These are phyloP conservation scores for Phalacrocorax carbo DNA, from an alignment of 2,113 vertebrate species.

Conservation along the genomic window DNA sequence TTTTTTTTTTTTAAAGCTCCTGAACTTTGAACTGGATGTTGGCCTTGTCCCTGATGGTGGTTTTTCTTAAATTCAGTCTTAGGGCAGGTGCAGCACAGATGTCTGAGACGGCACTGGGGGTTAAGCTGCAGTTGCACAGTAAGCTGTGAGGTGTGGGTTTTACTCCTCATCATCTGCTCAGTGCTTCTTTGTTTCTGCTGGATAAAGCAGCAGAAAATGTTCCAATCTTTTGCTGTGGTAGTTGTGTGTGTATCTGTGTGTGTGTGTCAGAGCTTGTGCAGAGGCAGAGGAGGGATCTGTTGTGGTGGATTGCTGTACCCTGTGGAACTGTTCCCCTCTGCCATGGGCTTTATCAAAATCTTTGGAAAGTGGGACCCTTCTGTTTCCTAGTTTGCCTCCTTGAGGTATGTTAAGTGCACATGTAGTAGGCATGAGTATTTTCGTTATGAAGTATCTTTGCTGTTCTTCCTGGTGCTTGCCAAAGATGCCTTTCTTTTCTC, in stretches of 20 bases:
- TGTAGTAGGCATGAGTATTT: neutral
- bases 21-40: neutral
- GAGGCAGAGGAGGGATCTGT: neutral
- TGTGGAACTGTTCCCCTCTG: neutral
- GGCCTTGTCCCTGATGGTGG: neutral
- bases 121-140: neutral
- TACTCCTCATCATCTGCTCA: neutral
- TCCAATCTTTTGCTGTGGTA: neutral
- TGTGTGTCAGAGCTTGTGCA: neutral
- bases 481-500: neutral
- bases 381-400: neutral
- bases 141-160: neutral
- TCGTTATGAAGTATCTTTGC: neutral
- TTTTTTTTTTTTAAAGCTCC: neutral
- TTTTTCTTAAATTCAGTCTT: neutral
- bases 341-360: neutral
- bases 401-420: fast-evolving
- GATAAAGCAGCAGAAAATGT: neutral
- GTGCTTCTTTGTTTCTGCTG: neutral
- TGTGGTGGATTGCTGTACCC: neutral
- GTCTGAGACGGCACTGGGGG: fast-evolving
- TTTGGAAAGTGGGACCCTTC: neutral
- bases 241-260: neutral
- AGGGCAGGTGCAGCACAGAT: neutral
- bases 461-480: neutral